Evolutionary conservation across 2,797 vertebrate species (phyloP).

Genomic region (Iguana delicatissima): DNA sequence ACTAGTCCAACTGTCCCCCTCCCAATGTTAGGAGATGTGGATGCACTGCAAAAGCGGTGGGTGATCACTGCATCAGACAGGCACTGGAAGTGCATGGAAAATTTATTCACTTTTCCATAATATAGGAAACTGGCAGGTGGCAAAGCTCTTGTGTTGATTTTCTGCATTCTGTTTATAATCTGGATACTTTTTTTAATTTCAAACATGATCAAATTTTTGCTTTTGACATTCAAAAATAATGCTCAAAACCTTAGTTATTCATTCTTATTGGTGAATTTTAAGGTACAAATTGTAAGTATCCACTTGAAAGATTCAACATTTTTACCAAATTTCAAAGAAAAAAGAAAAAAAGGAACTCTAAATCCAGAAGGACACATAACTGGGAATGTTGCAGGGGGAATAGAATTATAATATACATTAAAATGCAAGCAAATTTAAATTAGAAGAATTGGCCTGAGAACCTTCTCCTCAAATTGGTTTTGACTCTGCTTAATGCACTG

Average conservation of each 20-base stretch:
- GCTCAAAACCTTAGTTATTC: background rate
- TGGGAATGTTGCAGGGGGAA: background rate
- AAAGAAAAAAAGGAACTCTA: background rate
- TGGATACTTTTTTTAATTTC: background rate
- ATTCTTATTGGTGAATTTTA: background rate
- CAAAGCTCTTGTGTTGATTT: background rate
- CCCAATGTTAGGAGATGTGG: background rate
- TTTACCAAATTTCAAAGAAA: background rate
- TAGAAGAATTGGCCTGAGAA: conserved; percentile 1
- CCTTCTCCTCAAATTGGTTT: conserved; percentile 17
- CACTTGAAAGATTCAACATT: background rate
- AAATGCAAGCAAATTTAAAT: background rate
- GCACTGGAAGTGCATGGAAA: background rate
- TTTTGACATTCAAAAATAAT: background rate
- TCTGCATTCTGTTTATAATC: background rate
- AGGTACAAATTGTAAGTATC: background rate
- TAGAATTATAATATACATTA: background rate
- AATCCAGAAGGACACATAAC: background rate
- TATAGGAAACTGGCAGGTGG: background rate
- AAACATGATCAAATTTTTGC: background rate
- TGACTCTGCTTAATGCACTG: background rate
- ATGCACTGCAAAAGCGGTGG: background rate
- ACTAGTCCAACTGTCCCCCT: background rate
- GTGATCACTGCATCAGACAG: background rate
- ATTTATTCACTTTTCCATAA: background rate